These are phyloP conservation scores for Gasterosteus aculeatus DNA, from an alignment of 2,113 vertebrate species.

Conservation along the genomic window DNA sequence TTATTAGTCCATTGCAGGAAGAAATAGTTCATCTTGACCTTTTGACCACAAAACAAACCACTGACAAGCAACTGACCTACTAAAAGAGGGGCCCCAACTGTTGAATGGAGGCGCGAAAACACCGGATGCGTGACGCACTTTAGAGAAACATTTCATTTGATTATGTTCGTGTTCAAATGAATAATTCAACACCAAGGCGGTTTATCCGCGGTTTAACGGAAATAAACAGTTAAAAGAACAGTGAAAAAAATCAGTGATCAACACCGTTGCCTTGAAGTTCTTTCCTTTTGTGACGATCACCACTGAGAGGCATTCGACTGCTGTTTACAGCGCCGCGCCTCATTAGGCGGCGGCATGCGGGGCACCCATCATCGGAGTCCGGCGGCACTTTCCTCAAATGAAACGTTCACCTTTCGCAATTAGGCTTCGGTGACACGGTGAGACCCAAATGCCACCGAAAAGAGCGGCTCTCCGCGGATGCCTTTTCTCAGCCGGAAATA, in stretches of 20 bases:
- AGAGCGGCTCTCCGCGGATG: slow-evolving; percentile 57
- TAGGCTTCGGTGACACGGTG: slow-evolving; percentile 54
- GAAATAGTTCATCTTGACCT: not conserved
- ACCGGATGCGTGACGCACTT: not conserved
- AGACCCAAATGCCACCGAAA: slow-evolving; percentile 53
- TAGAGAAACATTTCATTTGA: slow-evolving; percentile 13
- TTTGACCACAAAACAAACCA: not conserved
- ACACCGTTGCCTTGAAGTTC: slow-evolving; percentile 35
- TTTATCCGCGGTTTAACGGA: slow-evolving; percentile 2
- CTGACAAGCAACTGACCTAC: not conserved
- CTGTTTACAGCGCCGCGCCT: slow-evolving; percentile 57
- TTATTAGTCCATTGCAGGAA: too few species aligned
- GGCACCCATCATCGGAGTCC: too few species aligned
- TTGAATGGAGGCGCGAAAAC: too few species aligned
- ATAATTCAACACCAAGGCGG: not conserved
- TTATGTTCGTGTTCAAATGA: slow-evolving; percentile 17
- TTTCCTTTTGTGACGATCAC: slow-evolving; percentile 51
- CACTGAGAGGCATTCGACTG: slow-evolving; percentile 42
- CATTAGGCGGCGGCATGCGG: slow-evolving; percentile 58
- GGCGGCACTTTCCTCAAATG: slow-evolving; percentile 31
- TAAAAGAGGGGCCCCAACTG: not conserved
- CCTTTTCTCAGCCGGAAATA: slow-evolving; percentile 71
- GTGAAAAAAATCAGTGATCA: slow-evolving; percentile 8
- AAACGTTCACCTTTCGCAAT: slow-evolving; percentile 68
- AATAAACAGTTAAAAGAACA: slow-evolving; percentile 22